Evolutionary conservation across 1,140 invertebrate species (phyloP), one percentile per base, ranked within the genome.

Genomic region (Cylas formicarius): DNA sequence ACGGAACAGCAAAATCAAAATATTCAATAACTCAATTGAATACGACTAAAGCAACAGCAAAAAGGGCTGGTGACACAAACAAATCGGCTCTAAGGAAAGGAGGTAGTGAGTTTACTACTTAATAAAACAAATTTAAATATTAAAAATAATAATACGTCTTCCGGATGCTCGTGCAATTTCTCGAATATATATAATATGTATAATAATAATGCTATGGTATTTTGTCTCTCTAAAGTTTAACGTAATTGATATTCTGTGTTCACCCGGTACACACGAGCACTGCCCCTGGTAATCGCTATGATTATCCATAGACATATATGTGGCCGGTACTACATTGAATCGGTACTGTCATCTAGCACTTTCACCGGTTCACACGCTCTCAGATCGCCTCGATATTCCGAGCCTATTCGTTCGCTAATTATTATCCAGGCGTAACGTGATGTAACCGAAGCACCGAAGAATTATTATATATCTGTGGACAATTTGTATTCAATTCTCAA

Each of bases 301-400:
- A 50, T 50, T 50, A 50, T 29, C 48, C 34, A 45, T 39, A 44
- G 48, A 43, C 48, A 50, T 50, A 50, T 50, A 38, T 46, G 40
- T 29, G 20, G 28, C 37, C 43, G 43, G 48, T 42, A 50, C 48
- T 50, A 32, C 28, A 31, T 41, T 44, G 43, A 21, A 45, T 45
- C 24, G 48, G 38, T 37, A 45, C 48, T 50, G 42, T 50, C 48
- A 50, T 48, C 39, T 48, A 38, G 38, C 43, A 50, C 48, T 50
- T 50, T 50, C 48, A 50, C 48, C 43, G 38, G 48, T 50, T 50
- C 48, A 50, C 48, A 50, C 48, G 48, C 34, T 50, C 42, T 44
- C 35, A 40, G 47, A 48, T 42, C 33, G 39, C 35, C 26, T 50
- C 34, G 48, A 45, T 50, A 33, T 42, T 38, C 48, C 48, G 46